Percentiles rank a stretch among this genome's conserved stretches.
Evolutionary conservation across 1,140 invertebrate genomes (phyloP).

Genomic region (Scaptomyza pallida): DNA sequence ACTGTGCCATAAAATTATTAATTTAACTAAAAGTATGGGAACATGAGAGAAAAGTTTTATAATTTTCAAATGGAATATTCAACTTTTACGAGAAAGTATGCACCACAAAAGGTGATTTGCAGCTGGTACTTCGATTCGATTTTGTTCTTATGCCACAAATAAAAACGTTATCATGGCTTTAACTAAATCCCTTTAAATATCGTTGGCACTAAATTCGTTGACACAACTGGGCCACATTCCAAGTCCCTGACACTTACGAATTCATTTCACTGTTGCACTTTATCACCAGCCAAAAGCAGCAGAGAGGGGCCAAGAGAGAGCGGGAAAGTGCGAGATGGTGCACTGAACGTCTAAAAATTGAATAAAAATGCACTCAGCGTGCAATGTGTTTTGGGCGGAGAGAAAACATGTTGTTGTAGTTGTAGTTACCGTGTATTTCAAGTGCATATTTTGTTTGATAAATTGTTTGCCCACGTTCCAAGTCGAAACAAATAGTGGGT

Average conservation of each 20-base stretch:
- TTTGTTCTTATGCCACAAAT: neutral
- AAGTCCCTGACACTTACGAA: constrained; percentile 65
- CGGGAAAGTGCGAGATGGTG: neutral
- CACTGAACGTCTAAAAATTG: constrained; percentile 40
- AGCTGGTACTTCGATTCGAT: constrained; percentile 11
- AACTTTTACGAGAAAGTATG: no score
- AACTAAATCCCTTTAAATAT: constrained; percentile 52
- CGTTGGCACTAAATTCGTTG: constrained; percentile 64
- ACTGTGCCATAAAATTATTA: constrained; percentile 43
- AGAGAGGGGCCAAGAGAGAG: constrained; percentile 8
- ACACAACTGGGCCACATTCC: constrained; percentile 64
- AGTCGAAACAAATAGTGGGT: constrained; percentile 58
- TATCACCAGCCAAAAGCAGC: constrained; percentile 47
- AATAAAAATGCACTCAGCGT: constrained; percentile 76
- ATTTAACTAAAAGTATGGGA: constrained; percentile 19
- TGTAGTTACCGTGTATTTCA: constrained; percentile 69
- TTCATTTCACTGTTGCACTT: constrained; percentile 73
- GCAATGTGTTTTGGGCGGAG: constrained; percentile 33
- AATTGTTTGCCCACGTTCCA: constrained; percentile 76
- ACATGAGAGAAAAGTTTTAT: neutral
- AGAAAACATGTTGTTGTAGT: constrained; percentile 10
- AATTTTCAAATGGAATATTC: no score
- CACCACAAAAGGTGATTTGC: constrained; percentile 1
- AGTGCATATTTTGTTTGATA: constrained; percentile 81
- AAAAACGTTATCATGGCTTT: neutral